Evolutionary conservation across 2,797 vertebrate species (phyloP), one percentile per base, ranked within the genome.

Genomic region (Falco cherrug): DNA sequence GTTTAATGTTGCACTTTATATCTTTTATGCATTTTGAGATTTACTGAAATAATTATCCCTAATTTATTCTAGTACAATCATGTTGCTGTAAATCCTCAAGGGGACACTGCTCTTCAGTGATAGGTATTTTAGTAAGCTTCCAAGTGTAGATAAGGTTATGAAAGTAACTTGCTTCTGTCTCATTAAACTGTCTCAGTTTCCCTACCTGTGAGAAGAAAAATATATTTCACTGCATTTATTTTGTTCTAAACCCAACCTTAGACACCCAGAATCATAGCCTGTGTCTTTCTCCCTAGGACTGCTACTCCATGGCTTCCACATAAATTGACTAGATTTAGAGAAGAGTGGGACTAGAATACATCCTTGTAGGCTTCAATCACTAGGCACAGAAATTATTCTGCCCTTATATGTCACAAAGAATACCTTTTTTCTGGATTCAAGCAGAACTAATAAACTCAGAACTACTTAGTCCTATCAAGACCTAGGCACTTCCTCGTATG

Each of bases 71-170:
- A 82, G 47, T 59, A 71, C 2, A 5, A 91, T 79, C 13, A 87
- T 76, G 96, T 91, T 93, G 37, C 59, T 92, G 22, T 76, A 82
- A 94, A 93, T 84, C 78, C 87, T 92, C 64, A 87, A 95, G 82
- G 61, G 37, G 53, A 96, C 75, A 89, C 68, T 86, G 41, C 63
- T 88, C 88, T 93, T 84, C 69, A 75, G n/a, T 0, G 6, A 63
- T 8, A 74, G 73, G 33, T 69, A 87, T 63, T 92, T 89, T 41
- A 94, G 73, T 31, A 86, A 93, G 81, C 63, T 73, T 95, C 16
- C 51, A 61, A 75, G 19, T 16, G 9, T 37, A 71, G 48, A 64
- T 26, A 91, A 91, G 35, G 41, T 92, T 93, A 85, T 69, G 54
- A 47, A 89, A 92, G 13, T n/a, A 89, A 71, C 68, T 87, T 91